Percentiles rank a stretch among this genome's conserved stretches.
Evolutionary conservation across 2,113 vertebrate genomes (phyloP).

Genomic region (Bothrops jararaca): DNA sequence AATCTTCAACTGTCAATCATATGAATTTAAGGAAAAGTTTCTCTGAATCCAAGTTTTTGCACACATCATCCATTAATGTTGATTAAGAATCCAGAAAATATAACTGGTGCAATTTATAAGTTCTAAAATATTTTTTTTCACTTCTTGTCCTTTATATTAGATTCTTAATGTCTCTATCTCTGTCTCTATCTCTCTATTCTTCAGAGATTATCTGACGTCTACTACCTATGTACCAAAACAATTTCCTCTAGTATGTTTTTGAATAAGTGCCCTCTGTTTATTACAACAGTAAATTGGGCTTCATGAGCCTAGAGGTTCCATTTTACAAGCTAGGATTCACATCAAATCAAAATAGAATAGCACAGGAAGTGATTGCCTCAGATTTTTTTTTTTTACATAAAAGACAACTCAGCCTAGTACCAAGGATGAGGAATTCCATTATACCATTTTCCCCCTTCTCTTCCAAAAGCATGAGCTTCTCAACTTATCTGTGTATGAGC

Average conservation of each 20-base stretch:
- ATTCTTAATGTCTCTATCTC: background rate
- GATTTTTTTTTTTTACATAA: background rate
- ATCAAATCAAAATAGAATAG: background rate
- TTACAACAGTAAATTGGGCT: background rate
- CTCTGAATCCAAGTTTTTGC: background rate
- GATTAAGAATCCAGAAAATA: background rate
- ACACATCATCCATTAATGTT: background rate
- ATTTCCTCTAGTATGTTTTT: slow-evolving; percentile 5
- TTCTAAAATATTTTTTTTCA: background rate
- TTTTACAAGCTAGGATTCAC: background rate
- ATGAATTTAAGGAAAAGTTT: background rate
- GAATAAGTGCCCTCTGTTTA: background rate
- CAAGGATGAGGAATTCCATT: background rate
- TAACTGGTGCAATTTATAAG: background rate
- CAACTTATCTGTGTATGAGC: too few species aligned
- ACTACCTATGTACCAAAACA: background rate
- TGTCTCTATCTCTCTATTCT: background rate
- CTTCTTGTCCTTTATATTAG: background rate
- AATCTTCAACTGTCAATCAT: too few species aligned
- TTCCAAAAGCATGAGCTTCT: too few species aligned
- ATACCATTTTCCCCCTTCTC: too few species aligned
- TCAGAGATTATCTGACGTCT: background rate
- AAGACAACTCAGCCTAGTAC: background rate
- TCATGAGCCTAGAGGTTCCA: background rate
- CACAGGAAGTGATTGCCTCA: background rate